Percentiles rank a stretch among this genome's conserved stretches.
phyloP scores from a whole-genome alignment of 2,888 invertebrate species.

The Parnassius mnemosyne region DNA sequence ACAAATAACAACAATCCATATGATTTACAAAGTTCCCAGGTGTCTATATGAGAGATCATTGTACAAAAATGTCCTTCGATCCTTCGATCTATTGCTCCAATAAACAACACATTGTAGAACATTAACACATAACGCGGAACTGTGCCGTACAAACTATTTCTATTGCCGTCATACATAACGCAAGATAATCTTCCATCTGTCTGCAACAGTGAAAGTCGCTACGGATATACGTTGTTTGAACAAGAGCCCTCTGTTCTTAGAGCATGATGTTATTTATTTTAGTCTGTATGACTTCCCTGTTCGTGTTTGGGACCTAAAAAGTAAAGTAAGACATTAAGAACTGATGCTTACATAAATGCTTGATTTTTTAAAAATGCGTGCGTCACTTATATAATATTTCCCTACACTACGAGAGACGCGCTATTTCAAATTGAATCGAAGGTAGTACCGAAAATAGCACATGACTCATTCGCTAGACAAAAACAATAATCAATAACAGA shows the following conservation, averaged over 20 bases:
- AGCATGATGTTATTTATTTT: conserved; percentile 8
- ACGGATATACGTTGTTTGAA: conserved; percentile 13
- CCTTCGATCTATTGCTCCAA: conserved; percentile 8
- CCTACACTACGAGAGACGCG: too few relatives aligned
- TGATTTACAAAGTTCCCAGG: conserved; percentile 3
- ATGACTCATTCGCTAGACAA: too few relatives aligned
- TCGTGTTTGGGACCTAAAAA: conserved; percentile 1
- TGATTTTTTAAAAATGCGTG: too few relatives aligned
- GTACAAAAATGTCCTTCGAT: conserved; percentile 3
- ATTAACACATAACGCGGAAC: conserved; percentile 13
- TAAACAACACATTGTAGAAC: conserved; percentile 3
- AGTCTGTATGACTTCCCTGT: conserved; percentile 2
- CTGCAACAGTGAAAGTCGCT: conserved; percentile 14
- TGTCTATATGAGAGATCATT: background rate
- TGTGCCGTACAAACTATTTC: conserved; percentile 9
- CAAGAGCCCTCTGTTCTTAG: background rate
- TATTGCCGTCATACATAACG: conserved; percentile 8
- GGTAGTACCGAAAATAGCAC: too few relatives aligned
- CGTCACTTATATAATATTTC: too few relatives aligned
- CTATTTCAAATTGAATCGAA: too few relatives aligned
- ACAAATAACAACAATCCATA: background rate
- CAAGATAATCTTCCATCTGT: conserved; percentile 12
- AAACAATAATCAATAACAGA: too few relatives aligned
- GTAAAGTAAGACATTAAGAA: background rate
- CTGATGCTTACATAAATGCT: too few relatives aligned